phyloP scores from a whole-genome alignment of 2,888 invertebrate species.

The Resseliella maxima region DNA sequence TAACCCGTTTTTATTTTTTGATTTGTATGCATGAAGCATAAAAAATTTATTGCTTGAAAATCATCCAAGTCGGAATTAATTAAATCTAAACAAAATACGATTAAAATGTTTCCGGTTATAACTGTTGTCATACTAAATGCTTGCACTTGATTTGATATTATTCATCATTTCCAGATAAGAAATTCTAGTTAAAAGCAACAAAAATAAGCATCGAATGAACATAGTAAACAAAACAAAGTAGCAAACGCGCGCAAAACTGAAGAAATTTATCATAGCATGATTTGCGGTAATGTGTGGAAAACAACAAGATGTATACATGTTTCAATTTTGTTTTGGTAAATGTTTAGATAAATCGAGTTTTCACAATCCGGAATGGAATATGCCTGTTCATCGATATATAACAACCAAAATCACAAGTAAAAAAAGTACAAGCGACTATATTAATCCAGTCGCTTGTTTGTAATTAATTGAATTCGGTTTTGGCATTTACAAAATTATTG shows the following conservation, averaged over 20 bases:
- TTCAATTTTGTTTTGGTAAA: not conserved
- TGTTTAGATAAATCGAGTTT: not conserved
- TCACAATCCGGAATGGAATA: not conserved
- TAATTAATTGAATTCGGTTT: slow-evolving; percentile 16
- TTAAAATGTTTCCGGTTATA: slow-evolving; percentile 6
- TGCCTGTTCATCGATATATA: not conserved
- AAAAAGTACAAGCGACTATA: not conserved
- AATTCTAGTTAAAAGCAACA: no score
- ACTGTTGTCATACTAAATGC: not conserved
- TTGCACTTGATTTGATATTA: not conserved
- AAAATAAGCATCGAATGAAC: no score
- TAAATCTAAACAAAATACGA: not conserved
- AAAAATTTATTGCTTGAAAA: not conserved
- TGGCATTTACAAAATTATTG: not conserved
- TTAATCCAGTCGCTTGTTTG: not conserved
- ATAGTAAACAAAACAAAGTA: no score
- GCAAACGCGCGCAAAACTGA: no score
- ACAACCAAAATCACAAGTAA: no score
- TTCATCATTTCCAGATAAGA: not conserved
- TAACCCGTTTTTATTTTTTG: not conserved
- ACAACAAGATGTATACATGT: not conserved
- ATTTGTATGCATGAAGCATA: not conserved
- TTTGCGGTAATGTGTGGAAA: not conserved
- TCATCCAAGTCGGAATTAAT: not conserved
- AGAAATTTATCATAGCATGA: not conserved